A percentile compares a stretch with the other conserved stretches of the same genome.
phyloP scores from a whole-genome alignment of 2,113 vertebrate species.

The Chaetura pelagica region DNA sequence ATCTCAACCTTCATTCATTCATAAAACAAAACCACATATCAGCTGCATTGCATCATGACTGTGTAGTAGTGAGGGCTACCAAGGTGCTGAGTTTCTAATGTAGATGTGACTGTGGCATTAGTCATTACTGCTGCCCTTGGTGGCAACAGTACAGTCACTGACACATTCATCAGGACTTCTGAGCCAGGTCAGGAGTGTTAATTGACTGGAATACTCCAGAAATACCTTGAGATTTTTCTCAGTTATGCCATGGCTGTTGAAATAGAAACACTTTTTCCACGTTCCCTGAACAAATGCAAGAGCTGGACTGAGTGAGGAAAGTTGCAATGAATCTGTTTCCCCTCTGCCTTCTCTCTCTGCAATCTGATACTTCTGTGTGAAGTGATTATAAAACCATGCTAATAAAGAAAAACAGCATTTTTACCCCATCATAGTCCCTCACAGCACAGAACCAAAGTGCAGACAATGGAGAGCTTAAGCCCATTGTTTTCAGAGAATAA shows the following conservation, averaged over 20 bases:
- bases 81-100: background rate
- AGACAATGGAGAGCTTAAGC: conserved; percentile 8
- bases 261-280: conserved; percentile 4
- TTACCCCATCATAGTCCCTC: background rate
- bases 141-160: background rate
- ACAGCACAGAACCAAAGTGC: background rate
- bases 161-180: background rate
- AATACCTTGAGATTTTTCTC: background rate
- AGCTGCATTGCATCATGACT: background rate
- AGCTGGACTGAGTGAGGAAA: background rate
- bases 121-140: background rate
- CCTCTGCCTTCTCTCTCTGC: background rate
- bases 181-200: background rate
- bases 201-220: background rate
- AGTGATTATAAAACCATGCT: conserved; percentile 25
- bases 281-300: background rate
- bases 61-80: background rate
- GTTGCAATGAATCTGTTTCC: background rate
- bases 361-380: background rate
- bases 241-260: background rate
- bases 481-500: conserved; percentile 35
- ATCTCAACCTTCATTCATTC: background rate
- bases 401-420: conserved; percentile 17
- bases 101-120: background rate
- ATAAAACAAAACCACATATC: background rate